A percentile compares a stretch with the other conserved stretches of the same genome.
phyloP scores from a whole-genome alignment of 2,113 vertebrate genomes.

The Setophaga coronata region DNA sequence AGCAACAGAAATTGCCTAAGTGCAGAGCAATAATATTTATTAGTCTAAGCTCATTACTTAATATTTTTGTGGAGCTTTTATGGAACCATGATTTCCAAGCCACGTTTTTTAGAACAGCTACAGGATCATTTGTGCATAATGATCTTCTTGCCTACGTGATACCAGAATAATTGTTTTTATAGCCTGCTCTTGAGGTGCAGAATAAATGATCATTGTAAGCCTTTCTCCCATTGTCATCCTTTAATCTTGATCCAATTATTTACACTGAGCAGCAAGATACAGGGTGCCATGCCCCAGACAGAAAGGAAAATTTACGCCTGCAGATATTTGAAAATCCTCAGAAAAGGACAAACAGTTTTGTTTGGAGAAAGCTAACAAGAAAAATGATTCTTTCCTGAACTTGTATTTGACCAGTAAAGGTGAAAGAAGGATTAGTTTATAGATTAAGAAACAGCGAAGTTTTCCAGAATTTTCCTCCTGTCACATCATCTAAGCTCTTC shows the following conservation, averaged over 20 bases:
- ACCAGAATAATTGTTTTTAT: conserved; percentile 25
- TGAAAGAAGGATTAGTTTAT: conserved; percentile 23
- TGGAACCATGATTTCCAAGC: conserved; percentile 1
- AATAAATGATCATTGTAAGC: conserved; percentile 32
- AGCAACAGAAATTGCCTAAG: not conserved
- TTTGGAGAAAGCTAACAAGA: conserved; percentile 24
- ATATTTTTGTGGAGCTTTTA: not conserved
- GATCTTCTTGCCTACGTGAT: conserved; percentile 5
- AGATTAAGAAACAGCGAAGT: not conserved
- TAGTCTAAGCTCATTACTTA: conserved; percentile 18
- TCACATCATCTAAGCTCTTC: not conserved
- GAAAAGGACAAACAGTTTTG: not conserved
- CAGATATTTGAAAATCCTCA: not conserved
- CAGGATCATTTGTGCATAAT: conserved; percentile 4
- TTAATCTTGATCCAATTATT: conserved; percentile 53
- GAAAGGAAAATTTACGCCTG: conserved; percentile 11
- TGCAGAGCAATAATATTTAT: conserved; percentile 39
- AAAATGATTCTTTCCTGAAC: not conserved
- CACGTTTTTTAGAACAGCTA: not conserved
- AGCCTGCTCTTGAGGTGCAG: conserved; percentile 17
- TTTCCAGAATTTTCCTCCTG: not conserved
- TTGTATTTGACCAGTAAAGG: conserved; percentile 15
- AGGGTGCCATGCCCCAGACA: not conserved
- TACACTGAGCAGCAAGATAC: conserved; percentile 4
- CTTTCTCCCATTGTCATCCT: conserved; percentile 27